Evolutionary conservation across 2,113 vertebrate genomes (phyloP).

Genomic region (Chloebia gouldiae): DNA sequence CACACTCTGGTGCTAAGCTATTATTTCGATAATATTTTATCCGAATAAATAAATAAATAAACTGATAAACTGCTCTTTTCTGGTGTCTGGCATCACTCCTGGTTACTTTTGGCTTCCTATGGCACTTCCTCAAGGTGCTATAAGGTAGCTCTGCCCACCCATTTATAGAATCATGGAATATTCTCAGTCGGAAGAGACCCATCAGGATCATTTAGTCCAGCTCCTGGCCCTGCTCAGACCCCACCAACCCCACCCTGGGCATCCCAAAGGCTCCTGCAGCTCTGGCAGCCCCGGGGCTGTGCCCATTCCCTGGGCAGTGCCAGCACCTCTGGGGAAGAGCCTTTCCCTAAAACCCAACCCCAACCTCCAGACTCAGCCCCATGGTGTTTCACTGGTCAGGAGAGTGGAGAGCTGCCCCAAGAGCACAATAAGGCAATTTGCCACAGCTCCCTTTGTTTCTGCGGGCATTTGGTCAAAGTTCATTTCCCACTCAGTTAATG

Average conservation of each 20-base stretch:
- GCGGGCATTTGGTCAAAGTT: neutral
- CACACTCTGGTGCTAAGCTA: neutral
- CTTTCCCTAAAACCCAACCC: fast-evolving
- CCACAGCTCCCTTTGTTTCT: neutral
- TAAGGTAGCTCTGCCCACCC: neutral
- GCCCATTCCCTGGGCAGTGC: neutral
- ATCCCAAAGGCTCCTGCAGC: neutral
- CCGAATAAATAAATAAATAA: neutral
- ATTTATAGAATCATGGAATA: neutral
- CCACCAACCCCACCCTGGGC: neutral
- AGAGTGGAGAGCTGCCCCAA: neutral
- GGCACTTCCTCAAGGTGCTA: neutral
- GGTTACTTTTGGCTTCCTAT: neutral
- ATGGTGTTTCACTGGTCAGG: fast-evolving
- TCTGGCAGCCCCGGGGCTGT: neutral
- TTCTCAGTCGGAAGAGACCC: neutral
- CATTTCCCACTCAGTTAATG: neutral
- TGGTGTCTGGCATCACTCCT: neutral
- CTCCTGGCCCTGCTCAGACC: neutral
- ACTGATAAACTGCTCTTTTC: neutral
- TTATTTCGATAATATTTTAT: no score
- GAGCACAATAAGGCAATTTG: neutral
- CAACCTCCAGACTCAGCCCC: no score
- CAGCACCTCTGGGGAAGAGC: neutral
- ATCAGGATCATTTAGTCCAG: neutral